Evolutionary conservation across 1,140 invertebrate species (phyloP), one percentile per base, ranked within the genome.

Genomic region (Cepaea nemoralis): DNA sequence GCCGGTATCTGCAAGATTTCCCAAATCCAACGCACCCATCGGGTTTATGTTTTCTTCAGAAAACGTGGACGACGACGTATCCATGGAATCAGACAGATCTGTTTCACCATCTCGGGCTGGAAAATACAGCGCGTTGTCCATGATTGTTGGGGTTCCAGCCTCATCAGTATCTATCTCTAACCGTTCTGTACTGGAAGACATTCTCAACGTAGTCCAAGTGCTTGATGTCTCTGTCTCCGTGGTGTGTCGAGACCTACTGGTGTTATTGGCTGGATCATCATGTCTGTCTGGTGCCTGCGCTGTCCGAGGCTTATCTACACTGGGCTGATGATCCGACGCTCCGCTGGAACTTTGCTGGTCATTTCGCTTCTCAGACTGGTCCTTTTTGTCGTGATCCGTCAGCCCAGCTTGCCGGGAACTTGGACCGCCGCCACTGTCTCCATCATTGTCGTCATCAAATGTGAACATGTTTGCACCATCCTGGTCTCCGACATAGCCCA

Each of bases 401-500:
- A 27, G n/a, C 16, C 16, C 59, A 31, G 1, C 10, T 63, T 63
- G n/a, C 16, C 3, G 1, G 8, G n/a, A 5, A 31, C n/a, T 5
- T 8, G 22, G n/a, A 2, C 24, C 24, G 2, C 39, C 31, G 12
- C 71, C 42, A 48, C 22, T 27, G 27, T 22, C 71, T 3, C 33
- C 71, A 27, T 42, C n/a, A 12, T n/a, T 19, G 31, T 74, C 33
- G 22, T 50, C 71, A 33, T 50, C 33, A 48, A 5, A 1, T 2
- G 35, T 22, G 19, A 74, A 74, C 39, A 75, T 31, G 39, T 77
- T 5, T n/a, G 27, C 6, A 1, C 31, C n/a, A n/a, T 77, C 37
- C 1, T 63, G 50, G 50, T 77, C 75, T 2, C 48, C 75, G 14
- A 77, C 39, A 27, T 77, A 77, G 27, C 59, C 75, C 27, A 37